Conservation (phyloP, 1,140 invertebrate species). For the Leptoteleia sp. region DNA sequence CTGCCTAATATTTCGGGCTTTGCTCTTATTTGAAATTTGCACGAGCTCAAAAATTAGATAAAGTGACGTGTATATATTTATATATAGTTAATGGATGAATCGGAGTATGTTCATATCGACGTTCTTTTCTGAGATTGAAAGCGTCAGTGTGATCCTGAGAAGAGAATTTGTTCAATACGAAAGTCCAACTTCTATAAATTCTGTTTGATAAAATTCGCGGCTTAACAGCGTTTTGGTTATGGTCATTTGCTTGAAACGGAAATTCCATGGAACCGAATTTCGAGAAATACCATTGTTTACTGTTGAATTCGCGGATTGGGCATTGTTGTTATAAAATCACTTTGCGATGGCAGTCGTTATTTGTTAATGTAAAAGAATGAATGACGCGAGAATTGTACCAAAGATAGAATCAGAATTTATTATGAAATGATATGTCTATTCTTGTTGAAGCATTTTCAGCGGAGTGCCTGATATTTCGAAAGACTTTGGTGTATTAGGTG, state of each 20-base stretch:
- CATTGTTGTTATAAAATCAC: conserved; percentile 34
- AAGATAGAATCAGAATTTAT: conserved; percentile 69
- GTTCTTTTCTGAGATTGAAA: conserved; percentile 30
- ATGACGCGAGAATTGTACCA: conserved; percentile 67
- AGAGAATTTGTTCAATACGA: neutral
- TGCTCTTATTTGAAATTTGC: conserved; percentile 49
- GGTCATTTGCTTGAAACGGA: no score
- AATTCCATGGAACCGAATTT: neutral
- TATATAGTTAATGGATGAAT: conserved; percentile 52
- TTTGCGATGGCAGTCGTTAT: conserved; percentile 31
- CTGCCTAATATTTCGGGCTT: conserved; percentile 34
- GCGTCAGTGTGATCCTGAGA: conserved; percentile 19
- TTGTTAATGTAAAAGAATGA: conserved; percentile 38
- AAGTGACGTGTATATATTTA: conserved; percentile 56
- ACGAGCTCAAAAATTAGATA: conserved; percentile 54
- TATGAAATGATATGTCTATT: conserved; percentile 69
- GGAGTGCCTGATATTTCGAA: conserved; percentile 77
- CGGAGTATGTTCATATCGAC: conserved; percentile 51
- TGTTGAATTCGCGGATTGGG: conserved; percentile 19
- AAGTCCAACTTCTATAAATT: conserved; percentile 1
- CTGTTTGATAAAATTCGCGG: neutral
- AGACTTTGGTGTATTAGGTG: conserved; percentile 68
- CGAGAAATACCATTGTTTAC: no score
- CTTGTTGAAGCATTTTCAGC: conserved; percentile 74
- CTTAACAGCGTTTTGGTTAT: no score